These are phyloP conservation scores for Clarias pachynema DNA, from an alignment of 2,797 vertebrate species.

Conservation along the genomic window DNA sequence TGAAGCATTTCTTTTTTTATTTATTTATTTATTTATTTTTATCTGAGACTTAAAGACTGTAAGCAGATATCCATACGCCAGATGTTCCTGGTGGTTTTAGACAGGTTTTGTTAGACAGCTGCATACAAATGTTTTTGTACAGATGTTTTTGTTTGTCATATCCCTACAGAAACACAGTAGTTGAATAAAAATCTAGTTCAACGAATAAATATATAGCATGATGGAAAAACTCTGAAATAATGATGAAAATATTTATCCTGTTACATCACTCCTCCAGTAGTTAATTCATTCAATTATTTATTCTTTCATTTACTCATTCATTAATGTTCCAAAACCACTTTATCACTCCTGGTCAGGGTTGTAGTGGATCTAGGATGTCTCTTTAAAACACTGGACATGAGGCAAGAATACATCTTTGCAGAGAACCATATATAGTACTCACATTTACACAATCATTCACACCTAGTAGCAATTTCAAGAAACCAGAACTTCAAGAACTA, in stretches of 20 bases:
- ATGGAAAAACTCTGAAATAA: background rate
- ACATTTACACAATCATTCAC: background rate
- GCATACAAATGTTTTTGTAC: constrained; percentile 14
- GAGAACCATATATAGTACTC: background rate
- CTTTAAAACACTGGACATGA: background rate
- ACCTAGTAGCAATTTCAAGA: background rate
- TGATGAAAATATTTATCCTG: background rate
- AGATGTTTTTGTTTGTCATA: background rate
- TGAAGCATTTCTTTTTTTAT: background rate
- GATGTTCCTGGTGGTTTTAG: constrained; percentile 13
- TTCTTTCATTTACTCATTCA: background rate
- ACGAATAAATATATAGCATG: background rate
- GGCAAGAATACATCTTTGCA: background rate
- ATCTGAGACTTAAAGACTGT: background rate
- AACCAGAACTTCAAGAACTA: too few relatives aligned
- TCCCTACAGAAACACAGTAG: constrained; percentile 9
- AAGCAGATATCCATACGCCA: background rate
- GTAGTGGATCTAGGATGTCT: background rate
- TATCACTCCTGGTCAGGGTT: background rate
- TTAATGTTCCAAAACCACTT: background rate
- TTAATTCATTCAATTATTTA: background rate
- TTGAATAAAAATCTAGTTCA: background rate
- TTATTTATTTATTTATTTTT: background rate
- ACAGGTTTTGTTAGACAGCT: constrained; percentile 24
- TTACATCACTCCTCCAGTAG: background rate